These are phyloP conservation scores for Agrochola litura DNA, from an alignment of 2,888 invertebrate species.

Conservation along the genomic window DNA sequence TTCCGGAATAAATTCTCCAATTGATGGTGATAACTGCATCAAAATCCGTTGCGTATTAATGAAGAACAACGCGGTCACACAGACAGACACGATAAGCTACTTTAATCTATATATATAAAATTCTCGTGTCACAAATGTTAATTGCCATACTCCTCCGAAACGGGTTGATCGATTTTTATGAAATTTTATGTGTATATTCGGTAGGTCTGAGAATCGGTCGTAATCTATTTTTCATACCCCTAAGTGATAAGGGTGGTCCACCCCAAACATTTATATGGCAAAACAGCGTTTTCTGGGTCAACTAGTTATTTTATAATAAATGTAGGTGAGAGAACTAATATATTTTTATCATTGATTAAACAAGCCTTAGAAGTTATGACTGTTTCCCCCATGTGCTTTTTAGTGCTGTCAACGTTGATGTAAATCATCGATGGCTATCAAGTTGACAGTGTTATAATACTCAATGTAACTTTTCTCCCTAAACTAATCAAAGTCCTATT, in stretches of 20 bases:
- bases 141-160: no score
- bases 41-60: background rate
- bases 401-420: background rate
- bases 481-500: no score
- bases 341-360: background rate
- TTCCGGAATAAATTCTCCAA: background rate
- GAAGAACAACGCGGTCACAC: background rate
- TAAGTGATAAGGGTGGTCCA: no score
- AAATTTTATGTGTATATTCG: no score
- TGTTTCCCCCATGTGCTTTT: background rate
- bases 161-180: no score
- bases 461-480: background rate
- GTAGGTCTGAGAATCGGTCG: no score
- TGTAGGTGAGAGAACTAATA: background rate
- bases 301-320: background rate
- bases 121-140: no score
- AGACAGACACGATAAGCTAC: background rate
- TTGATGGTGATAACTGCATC: background rate
- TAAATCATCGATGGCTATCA: background rate
- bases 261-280: no score
- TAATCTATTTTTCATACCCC: no score
- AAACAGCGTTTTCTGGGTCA: no score
- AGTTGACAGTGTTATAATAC: conserved; percentile 7
- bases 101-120: background rate
- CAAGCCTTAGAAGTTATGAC: background rate